A percentile compares a stretch with the other conserved stretches of the same genome.
phyloP scores from a whole-genome alignment of 1,140 invertebrate species.

The Drosophila obscura region DNA sequence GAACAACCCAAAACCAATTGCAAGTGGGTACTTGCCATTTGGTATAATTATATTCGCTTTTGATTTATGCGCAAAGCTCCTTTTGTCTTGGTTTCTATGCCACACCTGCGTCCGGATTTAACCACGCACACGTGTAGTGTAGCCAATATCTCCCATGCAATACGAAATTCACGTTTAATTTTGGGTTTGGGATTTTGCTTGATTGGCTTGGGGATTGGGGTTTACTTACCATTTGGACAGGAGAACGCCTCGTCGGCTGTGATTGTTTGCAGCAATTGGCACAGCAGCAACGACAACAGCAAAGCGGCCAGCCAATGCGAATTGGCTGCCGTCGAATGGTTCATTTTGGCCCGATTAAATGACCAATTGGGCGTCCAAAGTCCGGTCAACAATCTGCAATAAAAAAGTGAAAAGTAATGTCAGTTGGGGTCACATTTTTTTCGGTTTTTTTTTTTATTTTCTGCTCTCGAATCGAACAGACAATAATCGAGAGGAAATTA shows the following conservation, averaged over 20 bases:
- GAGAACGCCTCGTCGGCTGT: conserved; percentile 75
- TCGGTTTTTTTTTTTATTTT: not conserved
- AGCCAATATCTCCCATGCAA: conserved; percentile 38
- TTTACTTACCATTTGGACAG: conserved; percentile 74
- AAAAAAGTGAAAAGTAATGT: conserved; percentile 25
- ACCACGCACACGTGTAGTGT: conserved; percentile 62
- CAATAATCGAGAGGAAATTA: conserved; percentile 13
- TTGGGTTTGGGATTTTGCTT: not conserved
- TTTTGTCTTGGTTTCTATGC: conserved; percentile 33
- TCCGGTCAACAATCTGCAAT: conserved; percentile 36
- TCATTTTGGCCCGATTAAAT: conserved; percentile 71
- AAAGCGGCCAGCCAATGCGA: conserved; percentile 77
- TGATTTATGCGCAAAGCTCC: conserved; percentile 58
- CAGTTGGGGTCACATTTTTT: not conserved
- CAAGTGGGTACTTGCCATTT: conserved; percentile 10
- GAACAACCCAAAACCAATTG: conserved; percentile 38
- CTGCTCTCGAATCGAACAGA: not conserved
- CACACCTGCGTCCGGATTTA: conserved; percentile 56
- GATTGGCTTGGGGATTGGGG: not conserved
- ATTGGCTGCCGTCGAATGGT: conserved; percentile 76
- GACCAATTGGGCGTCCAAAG: conserved; percentile 55
- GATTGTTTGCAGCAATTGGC: conserved; percentile 49
- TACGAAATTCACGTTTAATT: conserved; percentile 43
- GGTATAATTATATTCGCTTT: conserved; percentile 64
- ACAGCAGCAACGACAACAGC: conserved; percentile 64